phyloP scores from a whole-genome alignment of 2,888 invertebrate species.

The Slavum lentiscoides region DNA sequence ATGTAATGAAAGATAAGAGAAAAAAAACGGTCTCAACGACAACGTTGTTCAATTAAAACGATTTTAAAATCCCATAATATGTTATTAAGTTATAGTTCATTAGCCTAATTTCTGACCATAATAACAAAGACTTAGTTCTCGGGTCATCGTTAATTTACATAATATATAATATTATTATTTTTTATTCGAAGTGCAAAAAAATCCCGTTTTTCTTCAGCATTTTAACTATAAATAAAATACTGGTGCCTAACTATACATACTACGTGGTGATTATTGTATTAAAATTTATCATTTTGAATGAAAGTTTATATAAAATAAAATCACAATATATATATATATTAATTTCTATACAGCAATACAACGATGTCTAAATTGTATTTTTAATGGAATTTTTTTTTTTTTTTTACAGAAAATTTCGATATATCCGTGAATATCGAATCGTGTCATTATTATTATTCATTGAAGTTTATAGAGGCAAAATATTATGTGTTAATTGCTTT shows the following conservation, averaged over 20 bases:
- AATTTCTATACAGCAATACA: background rate
- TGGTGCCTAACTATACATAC: background rate
- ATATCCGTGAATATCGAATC: background rate
- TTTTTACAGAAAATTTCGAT: background rate
- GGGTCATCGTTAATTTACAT: background rate
- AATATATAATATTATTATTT: background rate
- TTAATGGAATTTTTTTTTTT: background rate
- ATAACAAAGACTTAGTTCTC: background rate
- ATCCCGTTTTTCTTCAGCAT: background rate
- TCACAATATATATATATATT: no score
- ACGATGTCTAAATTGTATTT: background rate
- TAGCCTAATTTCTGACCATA: conserved; percentile 2
- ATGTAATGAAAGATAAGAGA: background rate
- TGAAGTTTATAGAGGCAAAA: background rate
- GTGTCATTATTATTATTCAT: background rate
- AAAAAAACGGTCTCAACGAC: background rate
- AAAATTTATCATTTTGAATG: no score
- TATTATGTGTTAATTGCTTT: background rate
- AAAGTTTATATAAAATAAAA: no score
- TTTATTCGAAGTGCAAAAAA: background rate
- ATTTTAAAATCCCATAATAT: conserved; percentile 2
- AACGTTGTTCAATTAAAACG: conserved; percentile 3
- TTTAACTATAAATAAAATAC: background rate
- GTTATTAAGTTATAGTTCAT: background rate
- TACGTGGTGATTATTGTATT: background rate